phyloP scores from a whole-genome alignment of 1,140 invertebrate species.

The Samia ricini region DNA sequence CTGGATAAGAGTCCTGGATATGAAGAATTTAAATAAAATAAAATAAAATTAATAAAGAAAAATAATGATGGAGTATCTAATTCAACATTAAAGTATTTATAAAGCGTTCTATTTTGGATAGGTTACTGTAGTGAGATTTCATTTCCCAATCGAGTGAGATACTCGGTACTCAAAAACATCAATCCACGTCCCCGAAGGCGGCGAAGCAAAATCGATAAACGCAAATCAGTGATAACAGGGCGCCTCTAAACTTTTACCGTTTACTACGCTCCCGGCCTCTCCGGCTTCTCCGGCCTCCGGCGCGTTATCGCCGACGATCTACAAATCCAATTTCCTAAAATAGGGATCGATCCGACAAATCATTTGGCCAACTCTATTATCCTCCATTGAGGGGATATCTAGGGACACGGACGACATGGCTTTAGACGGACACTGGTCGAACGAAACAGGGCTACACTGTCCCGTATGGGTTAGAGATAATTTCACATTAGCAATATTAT shows the following conservation, averaged over 20 bases:
- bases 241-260: constrained; percentile 53
- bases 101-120: too few relatives aligned
- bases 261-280: constrained; percentile 26
- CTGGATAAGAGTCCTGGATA: too few relatives aligned
- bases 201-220: constrained; percentile 55
- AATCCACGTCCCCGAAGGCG: constrained; percentile 12
- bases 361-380: constrained; percentile 73
- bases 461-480: background rate
- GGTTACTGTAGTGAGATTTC: too few relatives aligned
- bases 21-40: too few relatives aligned
- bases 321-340: constrained; percentile 79
- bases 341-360: constrained; percentile 78
- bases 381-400: constrained; percentile 34
- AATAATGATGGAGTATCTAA: too few relatives aligned
- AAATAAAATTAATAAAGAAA: too few relatives aligned
- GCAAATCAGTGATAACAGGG: constrained; percentile 66
- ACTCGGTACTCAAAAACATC: background rate
- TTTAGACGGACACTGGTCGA: constrained; percentile 12
- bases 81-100: too few relatives aligned
- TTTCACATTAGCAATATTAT: background rate
- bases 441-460: background rate
- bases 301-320: constrained; percentile 53
- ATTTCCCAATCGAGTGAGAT: background rate
- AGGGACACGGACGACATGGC: constrained; percentile 39
- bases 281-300: constrained; percentile 17